Conservation (phyloP, 2,113 vertebrate genomes). For the Pseudorhombus dupliciocellatus region DNA sequence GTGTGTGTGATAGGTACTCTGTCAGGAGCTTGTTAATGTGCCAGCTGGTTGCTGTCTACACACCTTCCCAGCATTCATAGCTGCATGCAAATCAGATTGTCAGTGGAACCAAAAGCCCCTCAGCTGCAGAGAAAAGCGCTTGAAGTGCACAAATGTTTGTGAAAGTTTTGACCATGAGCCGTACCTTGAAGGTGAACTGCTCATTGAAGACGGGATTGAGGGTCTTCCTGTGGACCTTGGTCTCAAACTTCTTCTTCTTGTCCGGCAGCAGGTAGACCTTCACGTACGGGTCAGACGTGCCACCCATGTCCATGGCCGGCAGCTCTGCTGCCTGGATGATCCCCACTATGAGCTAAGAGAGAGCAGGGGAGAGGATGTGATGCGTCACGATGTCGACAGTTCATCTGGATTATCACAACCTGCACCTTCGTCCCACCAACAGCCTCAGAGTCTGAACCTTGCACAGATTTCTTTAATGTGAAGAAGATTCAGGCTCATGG, state of each 20-base stretch:
- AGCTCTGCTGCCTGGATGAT: constrained; percentile 90
- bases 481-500: constrained; percentile 31
- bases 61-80: constrained; percentile 58
- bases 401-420: neutral
- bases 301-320: constrained; percentile 91
- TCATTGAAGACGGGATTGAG: constrained; percentile 91
- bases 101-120: constrained; percentile 60
- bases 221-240: constrained; percentile 93
- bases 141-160: neutral
- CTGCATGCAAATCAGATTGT: constrained; percentile 72
- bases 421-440: constrained; percentile 42
- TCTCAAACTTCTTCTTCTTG: constrained; percentile 93
- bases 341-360: constrained; percentile 82
- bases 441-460: neutral
- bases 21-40: constrained; percentile 74
- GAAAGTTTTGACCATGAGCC: neutral
- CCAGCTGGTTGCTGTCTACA: constrained; percentile 76
- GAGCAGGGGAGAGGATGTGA: neutral
- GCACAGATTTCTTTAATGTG: too few relatives aligned
- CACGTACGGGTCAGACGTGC: constrained; percentile 91
- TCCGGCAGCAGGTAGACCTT: constrained; percentile 91
- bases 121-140: constrained; percentile 5
- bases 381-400: constrained; percentile 8
- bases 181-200: constrained; percentile 92
- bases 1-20: constrained; percentile 48